phyloP scores from a whole-genome alignment of 2,888 invertebrate genomes.

The Ectobius pallidus region DNA sequence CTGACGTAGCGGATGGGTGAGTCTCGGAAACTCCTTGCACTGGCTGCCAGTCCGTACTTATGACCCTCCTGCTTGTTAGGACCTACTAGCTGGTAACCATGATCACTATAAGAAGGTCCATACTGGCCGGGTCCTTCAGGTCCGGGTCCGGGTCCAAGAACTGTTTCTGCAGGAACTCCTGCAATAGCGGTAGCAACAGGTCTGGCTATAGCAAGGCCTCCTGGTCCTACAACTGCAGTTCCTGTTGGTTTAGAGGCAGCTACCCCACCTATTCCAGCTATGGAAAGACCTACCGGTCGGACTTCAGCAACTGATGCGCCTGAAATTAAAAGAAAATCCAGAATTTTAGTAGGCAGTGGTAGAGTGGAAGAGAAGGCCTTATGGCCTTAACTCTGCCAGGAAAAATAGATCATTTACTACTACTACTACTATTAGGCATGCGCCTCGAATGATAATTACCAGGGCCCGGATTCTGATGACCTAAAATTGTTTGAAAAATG shows the following conservation, averaged over 20 bases:
- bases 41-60: slow-evolving; percentile 34
- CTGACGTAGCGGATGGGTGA: not conserved
- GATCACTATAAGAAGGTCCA: not conserved
- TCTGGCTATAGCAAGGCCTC: slow-evolving; percentile 71
- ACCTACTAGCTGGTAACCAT: slow-evolving; percentile 21
- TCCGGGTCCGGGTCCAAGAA: slow-evolving; percentile 47
- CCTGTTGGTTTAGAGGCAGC: slow-evolving; percentile 75
- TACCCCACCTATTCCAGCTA: slow-evolving; percentile 69
- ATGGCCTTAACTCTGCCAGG: no score
- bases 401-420: no score
- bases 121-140: slow-evolving; percentile 46
- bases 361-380: no score
- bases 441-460: no score
- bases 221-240: slow-evolving; percentile 71
- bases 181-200: slow-evolving; percentile 78
- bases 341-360: no score
- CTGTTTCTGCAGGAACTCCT: slow-evolving; percentile 64
- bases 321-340: slow-evolving; percentile 48
- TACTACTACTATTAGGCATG: no score
- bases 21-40: not conserved
- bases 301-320: slow-evolving; percentile 75
- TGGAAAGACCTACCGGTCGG: slow-evolving; percentile 72
- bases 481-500: no score
- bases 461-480: no score
- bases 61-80: not conserved